Conservation (phyloP, 2,888 invertebrate genomes). For the Julus scanicus region DNA sequence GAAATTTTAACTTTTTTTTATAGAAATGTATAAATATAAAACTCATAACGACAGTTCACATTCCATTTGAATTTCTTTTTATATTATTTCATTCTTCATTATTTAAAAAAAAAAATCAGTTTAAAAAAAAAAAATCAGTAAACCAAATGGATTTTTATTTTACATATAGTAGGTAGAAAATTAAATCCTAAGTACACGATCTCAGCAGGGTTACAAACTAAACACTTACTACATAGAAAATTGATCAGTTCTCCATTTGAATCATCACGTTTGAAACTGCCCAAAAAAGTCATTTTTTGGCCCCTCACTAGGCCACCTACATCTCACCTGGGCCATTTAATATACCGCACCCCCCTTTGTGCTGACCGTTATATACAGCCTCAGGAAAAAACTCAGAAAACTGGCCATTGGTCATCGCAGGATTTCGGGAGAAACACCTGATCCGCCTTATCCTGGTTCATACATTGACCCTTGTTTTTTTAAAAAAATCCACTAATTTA, state of each 20-base stretch:
- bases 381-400: background rate
- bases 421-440: background rate
- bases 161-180: too few species aligned
- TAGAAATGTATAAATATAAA: too few species aligned
- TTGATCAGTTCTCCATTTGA: background rate
- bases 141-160: too few species aligned
- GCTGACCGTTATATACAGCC: background rate
- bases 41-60: too few species aligned
- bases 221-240: background rate
- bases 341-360: background rate
- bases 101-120: too few species aligned
- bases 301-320: conserved; percentile 37
- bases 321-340: background rate
- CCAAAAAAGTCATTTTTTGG: background rate
- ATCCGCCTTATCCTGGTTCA: conserved; percentile 27
- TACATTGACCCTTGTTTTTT: background rate
- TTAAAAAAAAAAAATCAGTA: too few species aligned
- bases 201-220: background rate
- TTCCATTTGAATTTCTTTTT: too few species aligned
- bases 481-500: background rate
- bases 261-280: background rate
- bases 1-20: too few species aligned
- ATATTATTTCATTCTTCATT: too few species aligned
- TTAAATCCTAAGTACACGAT: too few species aligned
- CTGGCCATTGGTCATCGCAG: conserved; percentile 20